These are phyloP conservation scores for Lasioglossum vierecki DNA, from an alignment of 2,888 invertebrate species.

Conservation along the genomic window DNA sequence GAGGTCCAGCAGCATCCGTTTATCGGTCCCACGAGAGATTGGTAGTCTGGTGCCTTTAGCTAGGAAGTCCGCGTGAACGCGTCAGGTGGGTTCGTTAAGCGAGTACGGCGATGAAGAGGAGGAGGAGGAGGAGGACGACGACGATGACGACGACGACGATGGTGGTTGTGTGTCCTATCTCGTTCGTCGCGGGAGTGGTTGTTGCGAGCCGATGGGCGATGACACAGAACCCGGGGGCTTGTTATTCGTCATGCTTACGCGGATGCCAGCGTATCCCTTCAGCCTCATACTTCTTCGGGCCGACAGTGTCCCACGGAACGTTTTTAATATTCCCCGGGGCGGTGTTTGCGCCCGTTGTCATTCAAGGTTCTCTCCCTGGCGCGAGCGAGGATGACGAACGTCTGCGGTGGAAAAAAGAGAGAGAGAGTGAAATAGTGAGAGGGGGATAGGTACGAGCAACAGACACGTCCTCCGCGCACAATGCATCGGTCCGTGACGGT, in stretches of 20 bases:
- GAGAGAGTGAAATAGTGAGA: background rate
- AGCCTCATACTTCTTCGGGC: conserved; percentile 56
- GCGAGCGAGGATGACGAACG: conserved; percentile 15
- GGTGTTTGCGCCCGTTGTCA: conserved; percentile 79
- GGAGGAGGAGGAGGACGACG: too few species aligned
- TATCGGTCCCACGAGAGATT: conserved; percentile 39
- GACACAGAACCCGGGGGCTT: conserved; percentile 76
- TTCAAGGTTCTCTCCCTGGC: conserved; percentile 65
- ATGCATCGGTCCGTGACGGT: conserved; percentile 63
- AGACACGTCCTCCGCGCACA: conserved; percentile 65
- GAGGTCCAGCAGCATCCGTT: conserved; percentile 35
- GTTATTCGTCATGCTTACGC: conserved; percentile 69
- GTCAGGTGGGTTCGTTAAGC: background rate
- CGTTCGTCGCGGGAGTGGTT: conserved; percentile 21
- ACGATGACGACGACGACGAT: background rate
- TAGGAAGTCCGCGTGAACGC: conserved; percentile 3
- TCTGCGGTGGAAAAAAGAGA: background rate
- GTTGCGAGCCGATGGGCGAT: conserved; percentile 57
- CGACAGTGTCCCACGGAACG: conserved; percentile 70
- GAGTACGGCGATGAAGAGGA: background rate
- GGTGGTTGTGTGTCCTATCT: conserved; percentile 24
- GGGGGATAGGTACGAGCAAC: conserved; percentile 29
- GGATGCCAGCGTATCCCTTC: conserved; percentile 62
- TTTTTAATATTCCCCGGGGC: conserved; percentile 82
- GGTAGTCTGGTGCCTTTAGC: background rate